Conservation (phyloP, 1,140 invertebrate species). For the Cydia fagiglandana region DNA sequence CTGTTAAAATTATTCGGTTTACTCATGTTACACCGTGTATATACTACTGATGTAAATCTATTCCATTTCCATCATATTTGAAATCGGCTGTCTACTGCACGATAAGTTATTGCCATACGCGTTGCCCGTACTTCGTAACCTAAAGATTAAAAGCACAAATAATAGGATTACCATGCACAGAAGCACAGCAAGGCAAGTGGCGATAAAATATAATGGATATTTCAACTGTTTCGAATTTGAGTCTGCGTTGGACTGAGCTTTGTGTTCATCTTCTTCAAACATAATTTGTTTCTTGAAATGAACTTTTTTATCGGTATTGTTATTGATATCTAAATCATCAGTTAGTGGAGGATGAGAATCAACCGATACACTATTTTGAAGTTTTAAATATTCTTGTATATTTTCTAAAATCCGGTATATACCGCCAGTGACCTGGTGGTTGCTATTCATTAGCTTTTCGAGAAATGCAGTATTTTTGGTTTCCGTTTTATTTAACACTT, state of each 20-base stretch:
- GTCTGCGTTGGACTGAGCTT: not conserved
- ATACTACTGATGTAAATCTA: not conserved
- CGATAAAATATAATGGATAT: constrained; percentile 5
- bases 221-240: not conserved
- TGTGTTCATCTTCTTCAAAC: not conserved
- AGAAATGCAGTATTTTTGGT: not conserved
- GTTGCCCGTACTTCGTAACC: not conserved
- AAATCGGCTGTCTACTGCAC: not conserved
- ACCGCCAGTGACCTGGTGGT: not conserved
- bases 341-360: not conserved
- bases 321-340: not conserved
- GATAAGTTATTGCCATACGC: not conserved
- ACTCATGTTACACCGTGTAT: no score
- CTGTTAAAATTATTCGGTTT: no score
- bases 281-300: not conserved
- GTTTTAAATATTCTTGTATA: constrained; percentile 10
- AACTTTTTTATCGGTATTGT: not conserved
- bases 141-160: not conserved
- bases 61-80: constrained; percentile 22
- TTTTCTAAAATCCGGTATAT: constrained; percentile 10
- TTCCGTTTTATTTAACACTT: constrained; percentile 18
- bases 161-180: not conserved
- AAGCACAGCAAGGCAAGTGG: not conserved
- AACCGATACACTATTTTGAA: not conserved
- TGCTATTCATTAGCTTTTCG: not conserved